phyloP scores from a whole-genome alignment of 1,140 invertebrate species.

The Maconellicoccus hirsutus region DNA sequence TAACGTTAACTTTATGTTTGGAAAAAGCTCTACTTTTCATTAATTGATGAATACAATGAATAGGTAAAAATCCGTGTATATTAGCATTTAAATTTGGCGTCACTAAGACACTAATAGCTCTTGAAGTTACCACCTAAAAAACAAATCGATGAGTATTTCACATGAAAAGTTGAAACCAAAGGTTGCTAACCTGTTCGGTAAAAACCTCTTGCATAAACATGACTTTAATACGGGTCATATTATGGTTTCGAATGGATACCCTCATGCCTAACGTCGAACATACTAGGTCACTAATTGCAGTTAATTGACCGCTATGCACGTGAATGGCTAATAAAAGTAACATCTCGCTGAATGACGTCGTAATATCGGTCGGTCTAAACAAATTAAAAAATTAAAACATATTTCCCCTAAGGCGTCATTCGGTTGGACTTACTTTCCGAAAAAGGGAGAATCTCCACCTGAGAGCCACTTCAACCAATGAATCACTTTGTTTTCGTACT shows the following conservation, averaged over 20 bases:
- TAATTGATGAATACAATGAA: conserved; percentile 94
- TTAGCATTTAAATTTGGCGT: conserved; percentile 79
- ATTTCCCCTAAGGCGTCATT: too few species aligned
- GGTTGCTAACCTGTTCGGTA: conserved; percentile 67
- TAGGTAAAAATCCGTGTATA: conserved; percentile 83
- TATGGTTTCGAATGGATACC: conserved; percentile 80
- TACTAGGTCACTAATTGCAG: conserved; percentile 83
- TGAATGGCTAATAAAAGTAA: conserved; percentile 90
- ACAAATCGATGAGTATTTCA: conserved; percentile 15
- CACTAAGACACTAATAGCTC: conserved; percentile 91
- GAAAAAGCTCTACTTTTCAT: conserved; percentile 90
- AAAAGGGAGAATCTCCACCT: conserved; percentile 26
- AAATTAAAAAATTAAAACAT: not conserved
- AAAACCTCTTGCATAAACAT: conserved; percentile 96
- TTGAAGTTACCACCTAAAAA: conserved; percentile 74
- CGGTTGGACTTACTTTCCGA: conserved; percentile 25
- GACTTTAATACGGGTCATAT: conserved; percentile 80
- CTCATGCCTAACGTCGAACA: conserved; percentile 92
- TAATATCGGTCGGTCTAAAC: conserved; percentile 54
- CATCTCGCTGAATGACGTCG: conserved; percentile 90
- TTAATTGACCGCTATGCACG: conserved; percentile 87
- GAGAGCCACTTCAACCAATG: conserved; percentile 86
- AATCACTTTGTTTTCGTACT: conserved; percentile 79
- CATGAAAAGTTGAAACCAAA: conserved; percentile 6
- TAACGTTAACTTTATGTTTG: conserved; percentile 60